Base-by-base conservation (phyloP, 2,113 vertebrate species). In the Phaethornis superciliosus region DNA sequence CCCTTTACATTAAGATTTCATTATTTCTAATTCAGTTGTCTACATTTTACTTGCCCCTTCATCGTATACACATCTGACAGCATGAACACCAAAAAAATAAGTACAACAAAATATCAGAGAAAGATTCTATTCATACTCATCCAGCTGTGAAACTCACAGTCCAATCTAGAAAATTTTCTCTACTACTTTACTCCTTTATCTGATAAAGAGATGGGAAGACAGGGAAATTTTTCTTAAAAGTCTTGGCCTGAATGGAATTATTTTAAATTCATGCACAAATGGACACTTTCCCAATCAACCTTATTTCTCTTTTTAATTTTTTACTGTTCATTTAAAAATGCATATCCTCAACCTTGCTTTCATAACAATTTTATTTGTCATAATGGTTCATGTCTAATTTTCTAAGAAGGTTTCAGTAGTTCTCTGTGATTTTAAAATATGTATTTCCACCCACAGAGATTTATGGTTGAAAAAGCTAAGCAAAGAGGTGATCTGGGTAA, bases 341-440 rank as follows among this genome's bases (percentile, higher is more conserved):
- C 33, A 81, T 91, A 77, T 81, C 42, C 30, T 79, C 68, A 88
- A 58, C 68, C 28, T 81, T 76, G 47, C 72, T 77, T 91, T 90
- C 80, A 85, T 80, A 77, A 83, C 59, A 0, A 88, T 93, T 93
- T 94, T 94, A 75, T 93, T 91, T 89, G 19, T 80, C 75, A 63
- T 80, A 80, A 77, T 51, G 75, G 59, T 62, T 93, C 71, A 65
- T 70, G 33, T 67, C 51, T 91, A 74, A 70, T 89, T 93, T 95
- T 72, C 37, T 85, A 82, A 94, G 88, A 88, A 83, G 88, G n/a
- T 70, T 91, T 80, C 51, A 77, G 67, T 85, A 77, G 42, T 82
- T 82, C 78, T 82, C 71, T 82, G 33, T 88, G 85, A 91, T 81
- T 88, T 95, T 95, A 93, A 95, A 96, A 93, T 70, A 94, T 77